Percentiles rank a stretch among this genome's conserved stretches.
phyloP scores from a whole-genome alignment of 2,888 invertebrate genomes.

The Drosophila sordidapex region DNA sequence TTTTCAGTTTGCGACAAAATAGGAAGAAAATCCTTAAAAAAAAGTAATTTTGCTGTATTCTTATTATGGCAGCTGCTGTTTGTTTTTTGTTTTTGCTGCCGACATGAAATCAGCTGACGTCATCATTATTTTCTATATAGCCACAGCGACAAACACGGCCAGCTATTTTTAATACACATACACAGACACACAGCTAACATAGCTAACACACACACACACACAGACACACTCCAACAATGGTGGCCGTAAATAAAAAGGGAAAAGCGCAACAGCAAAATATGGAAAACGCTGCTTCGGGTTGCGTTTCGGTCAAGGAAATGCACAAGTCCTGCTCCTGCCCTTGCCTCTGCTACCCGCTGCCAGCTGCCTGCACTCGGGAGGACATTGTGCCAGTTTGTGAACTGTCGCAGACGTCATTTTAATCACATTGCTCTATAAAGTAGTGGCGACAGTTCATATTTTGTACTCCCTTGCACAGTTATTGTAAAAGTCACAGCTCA shows the following conservation, averaged over 20 bases:
- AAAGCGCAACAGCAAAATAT: constrained; percentile 16
- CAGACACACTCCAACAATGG: constrained; percentile 59
- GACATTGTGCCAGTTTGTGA: constrained; percentile 72
- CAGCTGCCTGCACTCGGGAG: constrained; percentile 36
- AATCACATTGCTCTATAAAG: constrained; percentile 70
- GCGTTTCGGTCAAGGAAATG: constrained; percentile 77
- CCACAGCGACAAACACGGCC: constrained; percentile 44
- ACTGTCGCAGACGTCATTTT: constrained; percentile 66
- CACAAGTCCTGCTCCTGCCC: constrained; percentile 28
- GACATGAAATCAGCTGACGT: constrained; percentile 70
- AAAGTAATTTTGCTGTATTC: constrained; percentile 56
- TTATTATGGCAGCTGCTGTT: constrained; percentile 40
- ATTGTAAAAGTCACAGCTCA: constrained; percentile 43
- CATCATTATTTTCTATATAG: constrained; percentile 54
- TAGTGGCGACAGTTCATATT: constrained; percentile 34
- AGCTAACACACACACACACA: constrained; percentile 9
- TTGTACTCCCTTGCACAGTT: constrained; percentile 21
- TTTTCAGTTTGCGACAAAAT: constrained; percentile 21
- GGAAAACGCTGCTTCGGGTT: constrained; percentile 61
- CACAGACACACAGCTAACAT: constrained; percentile 21
- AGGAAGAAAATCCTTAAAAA: constrained; percentile 18
- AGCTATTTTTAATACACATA: constrained; percentile 55
- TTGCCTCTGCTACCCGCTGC: neutral
- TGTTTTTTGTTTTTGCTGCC: constrained; percentile 21
- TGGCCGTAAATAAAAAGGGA: constrained; percentile 60